Evolutionary conservation across 1,140 invertebrate species (phyloP).

Genomic region (Drosophila elegans): DNA sequence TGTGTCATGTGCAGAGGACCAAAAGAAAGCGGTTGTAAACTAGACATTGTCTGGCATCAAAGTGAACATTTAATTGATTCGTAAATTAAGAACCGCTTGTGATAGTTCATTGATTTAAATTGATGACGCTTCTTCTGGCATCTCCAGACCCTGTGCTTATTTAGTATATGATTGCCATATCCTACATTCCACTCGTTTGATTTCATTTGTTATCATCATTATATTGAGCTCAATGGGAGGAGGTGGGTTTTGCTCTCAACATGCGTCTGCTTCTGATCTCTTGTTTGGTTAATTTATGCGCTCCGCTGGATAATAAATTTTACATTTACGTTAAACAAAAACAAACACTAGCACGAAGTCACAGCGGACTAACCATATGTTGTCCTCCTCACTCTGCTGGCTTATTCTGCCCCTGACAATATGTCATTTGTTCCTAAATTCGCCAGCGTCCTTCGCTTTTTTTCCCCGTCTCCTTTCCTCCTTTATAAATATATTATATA

Average conservation of each 20-base stretch:
- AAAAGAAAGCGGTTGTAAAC: no score
- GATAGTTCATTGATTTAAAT: slow-evolving; percentile 27
- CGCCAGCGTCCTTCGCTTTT: slow-evolving; percentile 53
- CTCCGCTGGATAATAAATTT: slow-evolving; percentile 78
- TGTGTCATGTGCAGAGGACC: no score
- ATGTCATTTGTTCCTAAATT: slow-evolving; percentile 80
- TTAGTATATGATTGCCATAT: slow-evolving; percentile 19
- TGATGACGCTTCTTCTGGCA: slow-evolving; percentile 22
- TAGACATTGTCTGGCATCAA: no score
- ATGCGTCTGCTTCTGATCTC: slow-evolving; percentile 65
- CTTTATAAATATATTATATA: slow-evolving; percentile 60
- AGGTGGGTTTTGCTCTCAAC: slow-evolving; percentile 29
- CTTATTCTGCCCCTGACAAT: slow-evolving; percentile 64
- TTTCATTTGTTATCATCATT: slow-evolving; percentile 77
- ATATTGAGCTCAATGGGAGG: slow-evolving; percentile 26
- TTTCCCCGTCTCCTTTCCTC: slow-evolving; percentile 11
- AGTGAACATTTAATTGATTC: not conserved
- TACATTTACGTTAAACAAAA: slow-evolving; percentile 78
- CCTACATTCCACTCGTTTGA: slow-evolving; percentile 55
- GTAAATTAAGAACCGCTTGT: slow-evolving; percentile 11
- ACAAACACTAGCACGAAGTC: slow-evolving; percentile 42
- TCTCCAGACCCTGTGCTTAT: not conserved
- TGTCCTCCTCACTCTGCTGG: slow-evolving; percentile 3
- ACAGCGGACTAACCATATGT: slow-evolving; percentile 36
- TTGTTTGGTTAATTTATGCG: slow-evolving; percentile 72